Percentiles rank a stretch among this genome's conserved stretches.
These are phyloP conservation scores for Pangasius mekongensis DNA, from an alignment of 2,797 vertebrate genomes.

Conservation along the genomic window DNA sequence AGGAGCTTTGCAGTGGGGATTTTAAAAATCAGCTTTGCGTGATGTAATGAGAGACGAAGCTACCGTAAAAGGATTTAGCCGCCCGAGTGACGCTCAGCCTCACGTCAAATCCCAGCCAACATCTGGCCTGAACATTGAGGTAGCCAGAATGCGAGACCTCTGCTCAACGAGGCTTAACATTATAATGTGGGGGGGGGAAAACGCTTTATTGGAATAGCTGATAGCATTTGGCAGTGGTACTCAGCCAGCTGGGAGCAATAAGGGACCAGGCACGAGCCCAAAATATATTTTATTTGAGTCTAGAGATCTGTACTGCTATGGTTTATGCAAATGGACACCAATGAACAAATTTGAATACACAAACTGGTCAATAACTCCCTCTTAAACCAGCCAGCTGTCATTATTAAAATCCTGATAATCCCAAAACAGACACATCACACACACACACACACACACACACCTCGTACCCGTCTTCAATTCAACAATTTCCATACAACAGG, in stretches of 20 bases:
- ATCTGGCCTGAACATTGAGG: not conserved
- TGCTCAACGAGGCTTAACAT: not conserved
- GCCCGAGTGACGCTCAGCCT: not conserved
- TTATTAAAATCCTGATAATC: not conserved
- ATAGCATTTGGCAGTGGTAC: not conserved
- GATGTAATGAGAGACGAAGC: not conserved
- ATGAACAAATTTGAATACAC: not conserved
- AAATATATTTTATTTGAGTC: not conserved
- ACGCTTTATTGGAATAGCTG: conserved; percentile 11
- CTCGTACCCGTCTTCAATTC: conserved; percentile 70
- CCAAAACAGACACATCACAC: conserved; percentile 57
- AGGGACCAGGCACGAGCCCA: not conserved
- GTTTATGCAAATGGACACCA: not conserved
- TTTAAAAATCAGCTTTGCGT: not conserved
- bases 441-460: conserved; percentile 59
- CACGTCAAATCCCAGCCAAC: not conserved
- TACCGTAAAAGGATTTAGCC: not conserved
- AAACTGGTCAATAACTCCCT: conserved; percentile 9
- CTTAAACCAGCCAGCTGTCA: conserved; percentile 9
- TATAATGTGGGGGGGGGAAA: not conserved
- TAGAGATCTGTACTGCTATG: not conserved
- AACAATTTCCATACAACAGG: conserved; percentile 75
- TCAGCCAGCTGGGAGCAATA: conserved; percentile 16
- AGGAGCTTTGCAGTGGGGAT: not conserved
- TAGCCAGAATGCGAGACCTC: not conserved